A percentile compares a stretch with the other conserved stretches of the same genome.
These are phyloP conservation scores for Nyctereutes procyonoides DNA, from an alignment of 2,113 vertebrate genomes.

Conservation along the genomic window DNA sequence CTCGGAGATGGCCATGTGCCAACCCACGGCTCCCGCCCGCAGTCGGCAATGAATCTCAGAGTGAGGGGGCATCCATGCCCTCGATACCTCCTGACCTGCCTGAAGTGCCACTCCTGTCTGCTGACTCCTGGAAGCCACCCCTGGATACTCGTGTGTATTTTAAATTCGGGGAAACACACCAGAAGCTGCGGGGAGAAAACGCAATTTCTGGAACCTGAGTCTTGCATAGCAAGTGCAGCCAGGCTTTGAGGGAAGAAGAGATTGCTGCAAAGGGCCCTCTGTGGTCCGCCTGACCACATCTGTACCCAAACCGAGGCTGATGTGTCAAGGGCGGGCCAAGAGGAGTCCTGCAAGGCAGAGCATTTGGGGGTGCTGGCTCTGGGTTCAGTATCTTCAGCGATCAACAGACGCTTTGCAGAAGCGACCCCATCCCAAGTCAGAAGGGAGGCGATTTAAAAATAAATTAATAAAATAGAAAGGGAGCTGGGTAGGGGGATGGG, in stretches of 20 bases:
- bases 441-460: background rate
- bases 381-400: too few relatives aligned
- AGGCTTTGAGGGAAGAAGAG: too few relatives aligned
- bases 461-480: background rate
- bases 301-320: fast-evolving
- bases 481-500: background rate
- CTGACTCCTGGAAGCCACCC: fast-evolving
- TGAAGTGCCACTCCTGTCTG: background rate
- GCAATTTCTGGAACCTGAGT: background rate
- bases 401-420: background rate
- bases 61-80: background rate
- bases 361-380: fast-evolving
- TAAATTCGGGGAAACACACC: background rate
- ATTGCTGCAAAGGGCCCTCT: background rate
- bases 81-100: background rate
- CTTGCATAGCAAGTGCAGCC: background rate
- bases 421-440: background rate
- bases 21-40: background rate
- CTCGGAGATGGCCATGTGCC: slow-evolving; percentile 5
- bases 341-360: background rate
- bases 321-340: background rate
- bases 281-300: fast-evolving
- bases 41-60: background rate
- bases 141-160: background rate
- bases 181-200: background rate